Evolutionary conservation across 2,888 invertebrate species (phyloP).

Genomic region (Thera obeliscata): DNA sequence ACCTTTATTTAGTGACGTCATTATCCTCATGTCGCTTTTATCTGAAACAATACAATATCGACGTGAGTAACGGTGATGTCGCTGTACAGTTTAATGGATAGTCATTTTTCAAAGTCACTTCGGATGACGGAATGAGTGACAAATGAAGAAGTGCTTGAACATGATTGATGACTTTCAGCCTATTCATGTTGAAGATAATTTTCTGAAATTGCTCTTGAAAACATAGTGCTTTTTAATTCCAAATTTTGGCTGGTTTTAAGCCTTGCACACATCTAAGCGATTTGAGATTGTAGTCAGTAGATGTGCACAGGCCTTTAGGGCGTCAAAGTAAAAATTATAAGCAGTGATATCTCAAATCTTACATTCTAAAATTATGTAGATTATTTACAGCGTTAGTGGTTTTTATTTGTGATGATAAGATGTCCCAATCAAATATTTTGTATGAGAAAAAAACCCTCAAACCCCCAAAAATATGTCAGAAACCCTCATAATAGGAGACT

Average conservation of each 20-base stretch:
- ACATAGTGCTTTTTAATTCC: constrained; percentile 7
- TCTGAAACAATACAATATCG: constrained; percentile 73
- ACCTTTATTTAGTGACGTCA: constrained; percentile 63
- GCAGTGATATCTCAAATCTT: too few species aligned
- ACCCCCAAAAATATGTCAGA: too few species aligned
- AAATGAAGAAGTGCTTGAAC: constrained; percentile 70
- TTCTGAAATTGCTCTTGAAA: constrained; percentile 10
- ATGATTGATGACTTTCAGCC: constrained; percentile 67
- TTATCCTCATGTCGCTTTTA: constrained; percentile 56
- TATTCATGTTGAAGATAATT: constrained; percentile 43
- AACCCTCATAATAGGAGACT: too few species aligned
- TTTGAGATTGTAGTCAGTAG: too few species aligned
- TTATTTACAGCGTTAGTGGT: too few species aligned
- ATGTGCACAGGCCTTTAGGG: too few species aligned
- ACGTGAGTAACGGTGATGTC: constrained; percentile 42
- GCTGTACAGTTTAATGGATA: constrained; percentile 55
- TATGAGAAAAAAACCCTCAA: too few species aligned
- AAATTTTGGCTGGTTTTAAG: background rate
- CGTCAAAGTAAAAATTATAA: too few species aligned
- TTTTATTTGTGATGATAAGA: too few species aligned
- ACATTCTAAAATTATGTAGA: too few species aligned
- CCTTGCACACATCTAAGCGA: too few species aligned
- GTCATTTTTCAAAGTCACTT: constrained; percentile 75
- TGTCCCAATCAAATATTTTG: too few species aligned
- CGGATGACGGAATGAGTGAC: constrained; percentile 66